Evolutionary conservation across 2,797 vertebrate genomes (phyloP).

Genomic region (Otus scops): DNA sequence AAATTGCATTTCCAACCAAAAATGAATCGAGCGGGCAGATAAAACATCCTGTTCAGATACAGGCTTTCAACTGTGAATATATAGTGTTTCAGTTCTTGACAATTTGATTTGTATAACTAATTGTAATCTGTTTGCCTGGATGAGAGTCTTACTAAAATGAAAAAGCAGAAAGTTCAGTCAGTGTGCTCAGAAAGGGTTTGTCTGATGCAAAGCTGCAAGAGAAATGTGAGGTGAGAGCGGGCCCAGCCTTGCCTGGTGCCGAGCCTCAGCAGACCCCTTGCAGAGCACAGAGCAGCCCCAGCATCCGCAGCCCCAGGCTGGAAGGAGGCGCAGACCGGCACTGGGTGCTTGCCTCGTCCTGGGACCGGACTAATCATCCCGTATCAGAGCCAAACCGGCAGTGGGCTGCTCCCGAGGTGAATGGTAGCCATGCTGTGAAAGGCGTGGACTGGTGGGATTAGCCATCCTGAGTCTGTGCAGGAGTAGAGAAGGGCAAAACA

Average conservation of each 20-base stretch:
- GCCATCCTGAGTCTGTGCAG: not conserved
- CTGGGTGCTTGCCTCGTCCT: not conserved
- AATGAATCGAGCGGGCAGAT: not conserved
- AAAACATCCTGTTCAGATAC: not conserved
- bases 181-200: not conserved
- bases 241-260: not conserved
- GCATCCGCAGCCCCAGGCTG: not conserved
- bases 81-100: conserved; percentile 2
- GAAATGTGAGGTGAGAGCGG: not conserved
- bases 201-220: not conserved
- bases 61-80: conserved; percentile 23
- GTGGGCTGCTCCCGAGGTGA: not conserved
- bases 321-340: not conserved
- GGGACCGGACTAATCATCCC: not conserved
- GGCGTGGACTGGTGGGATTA: not conserved
- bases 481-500: not conserved
- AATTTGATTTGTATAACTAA: conserved; percentile 52
- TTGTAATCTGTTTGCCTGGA: conserved; percentile 59
- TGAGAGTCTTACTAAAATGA: not conserved
- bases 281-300: not conserved
- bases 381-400: not conserved
- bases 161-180: not conserved
- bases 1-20: conserved; percentile 37
- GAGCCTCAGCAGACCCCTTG: not conserved
- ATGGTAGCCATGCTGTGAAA: rapidly evolving